These are phyloP conservation scores for Tipula helvola DNA, from an alignment of 2,888 invertebrate genomes.

Conservation along the genomic window DNA sequence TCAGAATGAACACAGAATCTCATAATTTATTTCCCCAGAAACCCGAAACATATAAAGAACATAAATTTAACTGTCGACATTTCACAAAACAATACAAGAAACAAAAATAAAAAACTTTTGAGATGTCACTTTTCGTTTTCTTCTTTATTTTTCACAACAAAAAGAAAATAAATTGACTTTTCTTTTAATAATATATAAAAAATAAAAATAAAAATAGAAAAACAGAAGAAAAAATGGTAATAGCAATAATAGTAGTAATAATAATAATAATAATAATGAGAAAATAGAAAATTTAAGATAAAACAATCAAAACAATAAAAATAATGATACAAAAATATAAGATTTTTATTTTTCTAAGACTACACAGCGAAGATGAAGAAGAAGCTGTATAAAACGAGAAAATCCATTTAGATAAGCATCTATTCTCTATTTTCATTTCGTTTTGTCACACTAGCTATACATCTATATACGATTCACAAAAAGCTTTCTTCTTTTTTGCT, in stretches of 20 bases:
- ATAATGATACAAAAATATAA: neutral
- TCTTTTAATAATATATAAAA: neutral
- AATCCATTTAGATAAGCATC: conserved; percentile 4
- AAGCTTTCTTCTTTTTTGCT: neutral
- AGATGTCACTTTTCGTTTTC: neutral
- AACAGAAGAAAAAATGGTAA: neutral
- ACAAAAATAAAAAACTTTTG: neutral
- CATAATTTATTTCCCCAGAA: neutral
- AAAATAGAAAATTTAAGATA: neutral
- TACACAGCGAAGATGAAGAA: neutral
- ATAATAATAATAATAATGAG: neutral
- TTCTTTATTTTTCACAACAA: neutral
- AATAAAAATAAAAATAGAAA: neutral
- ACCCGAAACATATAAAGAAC: neutral
- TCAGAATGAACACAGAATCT: neutral
- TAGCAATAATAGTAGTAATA: neutral
- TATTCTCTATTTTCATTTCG: neutral
- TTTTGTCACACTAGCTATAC: neutral
- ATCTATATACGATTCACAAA: neutral
- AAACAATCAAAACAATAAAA: neutral
- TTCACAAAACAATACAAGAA: neutral
- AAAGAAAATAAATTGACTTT: neutral
- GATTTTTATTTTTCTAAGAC: neutral
- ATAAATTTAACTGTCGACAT: neutral
- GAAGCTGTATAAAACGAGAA: neutral